A percentile compares a stretch with the other conserved stretches of the same genome.
phyloP scores from a whole-genome alignment of 2,888 invertebrate species.

The Ptilodon capucinus region DNA sequence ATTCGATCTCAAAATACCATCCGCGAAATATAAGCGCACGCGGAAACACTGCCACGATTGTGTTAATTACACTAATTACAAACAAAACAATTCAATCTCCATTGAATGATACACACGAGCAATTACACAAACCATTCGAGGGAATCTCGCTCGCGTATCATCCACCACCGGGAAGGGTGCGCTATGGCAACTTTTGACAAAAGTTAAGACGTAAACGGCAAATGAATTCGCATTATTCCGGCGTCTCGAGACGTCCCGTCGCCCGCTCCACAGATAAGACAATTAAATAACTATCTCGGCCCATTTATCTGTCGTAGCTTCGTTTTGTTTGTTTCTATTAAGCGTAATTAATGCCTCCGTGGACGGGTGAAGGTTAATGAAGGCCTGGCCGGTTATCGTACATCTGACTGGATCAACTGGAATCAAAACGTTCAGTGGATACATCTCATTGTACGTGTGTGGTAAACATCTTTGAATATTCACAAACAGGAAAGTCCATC shows the following conservation, averaged over 20 bases:
- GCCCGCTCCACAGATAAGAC: slow-evolving; percentile 63
- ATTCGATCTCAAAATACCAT: too few relatives aligned
- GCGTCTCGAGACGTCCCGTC: slow-evolving; percentile 38
- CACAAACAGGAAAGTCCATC: too few relatives aligned
- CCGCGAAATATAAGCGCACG: too few relatives aligned
- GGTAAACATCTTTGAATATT: neutral
- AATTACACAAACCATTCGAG: slow-evolving; percentile 69
- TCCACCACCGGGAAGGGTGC: slow-evolving; percentile 66
- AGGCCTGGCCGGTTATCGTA: slow-evolving; percentile 59
- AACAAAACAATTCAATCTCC: neutral
- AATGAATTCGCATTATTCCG: slow-evolving; percentile 71
- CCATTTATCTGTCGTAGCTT: slow-evolving; percentile 72
- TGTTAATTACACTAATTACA: too few relatives aligned
- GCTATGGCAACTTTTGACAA: slow-evolving; percentile 68
- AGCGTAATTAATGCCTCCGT: slow-evolving; percentile 69
- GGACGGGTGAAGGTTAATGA: slow-evolving; percentile 73
- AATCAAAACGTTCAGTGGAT: slow-evolving; percentile 20
- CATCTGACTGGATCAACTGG: slow-evolving; percentile 52
- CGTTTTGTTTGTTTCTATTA: slow-evolving; percentile 79
- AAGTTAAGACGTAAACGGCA: slow-evolving; percentile 71
- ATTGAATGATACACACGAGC: slow-evolving; percentile 53
- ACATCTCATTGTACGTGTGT: slow-evolving; percentile 1
- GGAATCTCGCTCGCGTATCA: slow-evolving; percentile 63
- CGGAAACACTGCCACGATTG: too few relatives aligned
- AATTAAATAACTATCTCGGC: slow-evolving; percentile 75